A percentile compares a stretch with the other conserved stretches of the same genome.
Conservation (phyloP, 2,888 invertebrate genomes). For the Lamellibrachia satsuma region DNA sequence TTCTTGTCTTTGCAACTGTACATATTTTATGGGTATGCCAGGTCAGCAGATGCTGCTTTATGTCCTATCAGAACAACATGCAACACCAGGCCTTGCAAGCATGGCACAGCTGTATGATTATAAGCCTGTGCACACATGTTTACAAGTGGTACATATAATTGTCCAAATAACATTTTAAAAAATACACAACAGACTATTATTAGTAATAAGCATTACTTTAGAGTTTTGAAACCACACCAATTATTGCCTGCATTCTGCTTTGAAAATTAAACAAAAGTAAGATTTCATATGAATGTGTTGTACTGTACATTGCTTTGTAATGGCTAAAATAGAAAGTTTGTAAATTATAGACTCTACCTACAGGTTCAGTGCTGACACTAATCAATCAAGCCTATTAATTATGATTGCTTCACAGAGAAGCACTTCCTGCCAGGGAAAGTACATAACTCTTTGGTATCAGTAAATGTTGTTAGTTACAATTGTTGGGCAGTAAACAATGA, state of each 20-base stretch:
- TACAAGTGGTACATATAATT: background rate
- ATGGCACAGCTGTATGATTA: background rate
- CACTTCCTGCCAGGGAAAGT: no score
- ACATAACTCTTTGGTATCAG: no score
- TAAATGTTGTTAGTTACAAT: background rate
- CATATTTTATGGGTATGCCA: background rate
- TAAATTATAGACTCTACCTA: no score
- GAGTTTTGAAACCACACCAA: background rate
- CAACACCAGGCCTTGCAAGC: background rate
- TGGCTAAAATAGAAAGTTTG: no score
- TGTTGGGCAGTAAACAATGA: background rate
- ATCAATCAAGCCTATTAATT: no score
- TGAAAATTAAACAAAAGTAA: background rate
- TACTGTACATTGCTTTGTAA: no score
- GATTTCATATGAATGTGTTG: no score
- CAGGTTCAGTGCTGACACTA: no score
- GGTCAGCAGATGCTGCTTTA: background rate
- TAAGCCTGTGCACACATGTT: background rate
- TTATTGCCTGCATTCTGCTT: background rate
- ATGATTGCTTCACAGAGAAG: no score
- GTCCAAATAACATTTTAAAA: background rate
- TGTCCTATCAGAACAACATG: background rate
- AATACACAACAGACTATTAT: background rate
- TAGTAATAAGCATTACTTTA: background rate
- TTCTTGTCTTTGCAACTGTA: background rate